phyloP scores from a whole-genome alignment of 2,797 vertebrate species.

The Poecilia gillii region DNA sequence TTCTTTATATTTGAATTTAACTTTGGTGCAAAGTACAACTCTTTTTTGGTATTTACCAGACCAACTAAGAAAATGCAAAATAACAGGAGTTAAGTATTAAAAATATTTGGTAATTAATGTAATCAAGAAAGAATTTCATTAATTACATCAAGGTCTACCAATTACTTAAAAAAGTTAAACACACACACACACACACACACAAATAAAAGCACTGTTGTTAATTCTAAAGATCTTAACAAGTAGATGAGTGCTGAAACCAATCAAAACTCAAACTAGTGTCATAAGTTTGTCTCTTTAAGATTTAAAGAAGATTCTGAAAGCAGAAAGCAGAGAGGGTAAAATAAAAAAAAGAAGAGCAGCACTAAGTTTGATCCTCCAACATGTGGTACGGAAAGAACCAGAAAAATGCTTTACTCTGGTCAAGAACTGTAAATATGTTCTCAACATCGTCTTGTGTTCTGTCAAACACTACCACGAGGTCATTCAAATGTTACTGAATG shows the following conservation, averaged over 20 bases:
- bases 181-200: neutral
- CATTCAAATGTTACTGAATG: neutral
- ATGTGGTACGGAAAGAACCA: neutral
- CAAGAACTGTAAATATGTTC: neutral
- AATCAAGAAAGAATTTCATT: neutral
- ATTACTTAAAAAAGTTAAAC: neutral
- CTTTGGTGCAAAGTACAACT: neutral
- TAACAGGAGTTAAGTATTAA: neutral
- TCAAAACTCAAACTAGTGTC: neutral
- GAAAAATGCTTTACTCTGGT: neutral
- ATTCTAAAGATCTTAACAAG: neutral
- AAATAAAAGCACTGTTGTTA: neutral
- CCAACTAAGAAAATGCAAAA: neutral
- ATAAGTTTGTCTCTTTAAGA: neutral
- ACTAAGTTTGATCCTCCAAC: neutral
- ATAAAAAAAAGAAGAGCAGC: neutral
- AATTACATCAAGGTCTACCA: neutral
- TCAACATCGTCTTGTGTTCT: neutral
- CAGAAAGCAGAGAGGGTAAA: neutral
- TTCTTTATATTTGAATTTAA: neutral
- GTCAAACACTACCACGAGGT: neutral
- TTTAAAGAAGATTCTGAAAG: neutral
- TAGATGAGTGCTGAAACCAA: neutral
- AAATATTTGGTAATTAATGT: neutral
- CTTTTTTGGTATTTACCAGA: neutral